A percentile compares a stretch with the other conserved stretches of the same genome.
Evolutionary conservation across 2,888 invertebrate species (phyloP).

Genomic region (Acanthosepion lycidas): DNA sequence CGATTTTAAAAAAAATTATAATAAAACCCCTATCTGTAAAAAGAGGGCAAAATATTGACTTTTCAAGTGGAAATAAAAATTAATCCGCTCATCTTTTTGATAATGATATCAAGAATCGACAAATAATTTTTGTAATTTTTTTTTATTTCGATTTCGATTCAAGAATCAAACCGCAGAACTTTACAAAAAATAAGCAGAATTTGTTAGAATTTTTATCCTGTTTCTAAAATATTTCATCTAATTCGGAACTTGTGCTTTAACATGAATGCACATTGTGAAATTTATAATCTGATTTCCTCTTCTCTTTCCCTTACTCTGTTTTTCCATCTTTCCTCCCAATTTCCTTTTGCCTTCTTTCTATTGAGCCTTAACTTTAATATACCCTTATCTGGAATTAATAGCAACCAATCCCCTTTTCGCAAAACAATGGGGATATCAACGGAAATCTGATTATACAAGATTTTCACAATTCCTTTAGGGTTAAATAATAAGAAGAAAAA

Average conservation of each 20-base stretch:
- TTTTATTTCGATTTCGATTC: neutral
- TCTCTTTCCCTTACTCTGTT: neutral
- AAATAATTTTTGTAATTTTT: neutral
- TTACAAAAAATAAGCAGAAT: neutral
- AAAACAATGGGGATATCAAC: neutral
- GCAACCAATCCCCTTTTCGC: neutral
- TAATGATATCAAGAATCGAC: no score
- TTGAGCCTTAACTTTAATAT: neutral
- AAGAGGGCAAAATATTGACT: no score
- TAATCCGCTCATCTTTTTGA: no score
- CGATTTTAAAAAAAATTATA: no score
- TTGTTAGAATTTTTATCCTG: no score
- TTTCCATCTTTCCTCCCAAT: neutral
- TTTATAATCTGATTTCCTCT: neutral
- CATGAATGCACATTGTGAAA: neutral
- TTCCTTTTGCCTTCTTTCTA: neutral
- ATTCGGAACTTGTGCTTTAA: neutral
- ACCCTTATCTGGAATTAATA: conserved; percentile 17
- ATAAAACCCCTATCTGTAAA: no score
- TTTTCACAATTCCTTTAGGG: neutral
- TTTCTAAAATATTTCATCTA: neutral
- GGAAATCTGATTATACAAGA: neutral
- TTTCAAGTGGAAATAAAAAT: no score
- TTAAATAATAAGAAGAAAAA: neutral
- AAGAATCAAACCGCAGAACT: neutral